These are phyloP conservation scores for Xiphorhynchus elegans DNA, from an alignment of 2,113 vertebrate genomes.

Conservation along the genomic window DNA sequence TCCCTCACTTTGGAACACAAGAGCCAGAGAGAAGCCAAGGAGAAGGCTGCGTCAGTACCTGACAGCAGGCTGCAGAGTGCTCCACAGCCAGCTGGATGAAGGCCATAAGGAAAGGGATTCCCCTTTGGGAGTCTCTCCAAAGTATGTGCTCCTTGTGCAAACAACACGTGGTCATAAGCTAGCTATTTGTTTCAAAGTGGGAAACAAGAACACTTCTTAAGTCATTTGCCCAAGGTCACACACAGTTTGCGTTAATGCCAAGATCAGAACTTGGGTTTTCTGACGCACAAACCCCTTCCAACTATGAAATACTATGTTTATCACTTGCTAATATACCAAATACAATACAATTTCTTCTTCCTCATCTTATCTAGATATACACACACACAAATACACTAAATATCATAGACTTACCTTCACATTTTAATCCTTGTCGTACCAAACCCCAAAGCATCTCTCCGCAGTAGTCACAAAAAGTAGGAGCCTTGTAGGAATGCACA, in stretches of 20 bases:
- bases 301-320: not conserved
- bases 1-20: not conserved
- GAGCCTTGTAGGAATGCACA: conserved; percentile 98
- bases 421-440: conserved; percentile 97
- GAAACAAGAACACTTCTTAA: not conserved
- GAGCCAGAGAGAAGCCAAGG: not conserved
- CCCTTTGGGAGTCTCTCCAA: conserved; percentile 5
- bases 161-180: not conserved
- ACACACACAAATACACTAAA: not conserved
- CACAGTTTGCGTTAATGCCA: not conserved
- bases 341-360: not conserved
- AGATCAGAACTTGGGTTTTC: not conserved
- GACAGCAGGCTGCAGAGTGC: not conserved
- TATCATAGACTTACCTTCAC: conserved; percentile 85
- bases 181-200: not conserved
- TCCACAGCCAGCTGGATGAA: conserved; percentile 1
- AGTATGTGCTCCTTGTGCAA: not conserved
- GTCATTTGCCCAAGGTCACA: not conserved
- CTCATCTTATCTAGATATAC: not conserved
- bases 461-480: conserved; percentile 99
- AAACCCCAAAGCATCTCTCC: conserved; percentile 99
- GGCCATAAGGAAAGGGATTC: conserved; percentile 16
- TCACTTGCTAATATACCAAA: not conserved
- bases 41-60: not conserved
- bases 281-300: not conserved